Evolutionary conservation across 2,797 vertebrate species (phyloP), one percentile per base, ranked within the genome.

Genomic region (Cirrhinus mrigala): DNA sequence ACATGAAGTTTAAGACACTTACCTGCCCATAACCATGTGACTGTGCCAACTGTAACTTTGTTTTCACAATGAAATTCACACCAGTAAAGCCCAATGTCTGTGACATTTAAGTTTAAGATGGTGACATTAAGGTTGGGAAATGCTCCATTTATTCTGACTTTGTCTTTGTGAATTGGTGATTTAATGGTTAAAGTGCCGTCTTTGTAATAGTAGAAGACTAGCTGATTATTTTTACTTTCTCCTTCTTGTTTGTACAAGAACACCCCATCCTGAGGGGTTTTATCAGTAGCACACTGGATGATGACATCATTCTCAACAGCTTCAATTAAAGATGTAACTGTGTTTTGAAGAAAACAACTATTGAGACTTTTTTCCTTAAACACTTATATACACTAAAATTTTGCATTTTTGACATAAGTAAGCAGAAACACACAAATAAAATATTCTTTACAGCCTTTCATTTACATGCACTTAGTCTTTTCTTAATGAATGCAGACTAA

Each of bases 141-240:
- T 9, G 0, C 0, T 80, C 40, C 58, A 10, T 2, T 15, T 33
- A 80, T 11, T 4, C 0, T 0, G 18, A 29, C 27, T 33, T 15
- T 74, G 18, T 1, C 22, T 27, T 48, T 0, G 2, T 22, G 12
- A 10, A 1, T 14, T n/a, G 3, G 0, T 62, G n/a, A 5, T 62
- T 48, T 60, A 16, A 0, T 1, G 3, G 6, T 14, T 22, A 60
- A 7, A 22, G 0, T 2, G 0, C 0, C 0, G 0, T 11, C 12
- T 10, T 48, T 60, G 37, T 29, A 73, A 16, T 22, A 60, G 54
- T 82, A 82, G 9, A 73, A 73, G 11, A 82, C 4, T 1, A 0
- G 4, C 0, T 3, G 22, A 29, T 29, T 29, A 29, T 29, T 29
- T 29, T 82, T 0, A 50, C 6, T 44, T 62, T 0, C n/a, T 60